These are phyloP conservation scores for Chalcosyrphus nemorum DNA, from an alignment of 2,888 invertebrate genomes.

Conservation along the genomic window DNA sequence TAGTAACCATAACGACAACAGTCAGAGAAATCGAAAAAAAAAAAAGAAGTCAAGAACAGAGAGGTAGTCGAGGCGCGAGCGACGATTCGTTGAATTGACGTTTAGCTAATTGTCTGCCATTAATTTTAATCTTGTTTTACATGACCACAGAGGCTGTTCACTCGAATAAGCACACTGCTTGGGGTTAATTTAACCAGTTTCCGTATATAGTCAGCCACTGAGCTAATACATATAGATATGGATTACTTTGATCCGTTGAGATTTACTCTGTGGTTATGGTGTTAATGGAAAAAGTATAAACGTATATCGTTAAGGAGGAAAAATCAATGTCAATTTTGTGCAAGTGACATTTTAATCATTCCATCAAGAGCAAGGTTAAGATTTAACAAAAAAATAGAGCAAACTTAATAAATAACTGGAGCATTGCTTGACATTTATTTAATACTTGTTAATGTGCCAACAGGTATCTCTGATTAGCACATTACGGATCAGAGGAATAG, in stretches of 20 bases:
- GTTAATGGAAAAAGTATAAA: constrained; percentile 8
- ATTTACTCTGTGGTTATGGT: constrained; percentile 5
- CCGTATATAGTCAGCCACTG: constrained; percentile 15
- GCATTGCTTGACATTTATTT: constrained; percentile 5
- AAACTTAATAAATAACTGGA: too few species aligned
- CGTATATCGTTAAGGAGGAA: not conserved
- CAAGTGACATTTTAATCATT: not conserved
- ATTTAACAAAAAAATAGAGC: not conserved
- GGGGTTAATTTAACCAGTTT: constrained; percentile 19
- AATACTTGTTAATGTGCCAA: too few species aligned
- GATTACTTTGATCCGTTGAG: constrained; percentile 4
- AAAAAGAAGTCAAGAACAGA: not conserved
- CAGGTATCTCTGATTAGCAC: too few species aligned
- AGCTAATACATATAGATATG: not conserved
- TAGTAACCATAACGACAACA: not conserved
- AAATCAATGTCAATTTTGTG: not conserved
- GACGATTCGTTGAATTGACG: constrained; percentile 22
- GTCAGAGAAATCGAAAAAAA: too few species aligned
- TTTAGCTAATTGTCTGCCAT: constrained; percentile 51
- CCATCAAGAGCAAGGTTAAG: not conserved
- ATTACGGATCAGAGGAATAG: too few species aligned
- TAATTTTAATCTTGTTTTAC: constrained; percentile 53
- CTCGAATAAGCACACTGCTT: constrained; percentile 8
- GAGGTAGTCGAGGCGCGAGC: not conserved
- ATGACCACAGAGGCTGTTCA: constrained; percentile 26